phyloP scores from a whole-genome alignment of 2,888 invertebrate genomes.

The Ichneumoninae sp. region DNA sequence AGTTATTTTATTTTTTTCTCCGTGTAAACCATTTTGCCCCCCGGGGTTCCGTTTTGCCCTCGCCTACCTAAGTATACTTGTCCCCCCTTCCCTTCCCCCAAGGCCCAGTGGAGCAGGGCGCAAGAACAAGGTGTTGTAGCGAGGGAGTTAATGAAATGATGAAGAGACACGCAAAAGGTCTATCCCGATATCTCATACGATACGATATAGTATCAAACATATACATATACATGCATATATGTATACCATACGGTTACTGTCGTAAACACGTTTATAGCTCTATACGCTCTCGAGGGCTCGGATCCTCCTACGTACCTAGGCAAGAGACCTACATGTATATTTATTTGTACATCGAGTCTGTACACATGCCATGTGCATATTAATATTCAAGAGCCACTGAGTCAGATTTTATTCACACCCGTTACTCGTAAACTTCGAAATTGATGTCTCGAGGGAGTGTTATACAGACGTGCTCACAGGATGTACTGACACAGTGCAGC shows the following conservation, averaged over 20 bases:
- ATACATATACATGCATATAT: not conserved
- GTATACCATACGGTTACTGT: not conserved
- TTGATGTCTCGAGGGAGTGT: slow-evolving; percentile 66
- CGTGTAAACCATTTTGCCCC: not conserved
- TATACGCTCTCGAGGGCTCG: slow-evolving; percentile 34
- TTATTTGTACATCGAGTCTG: slow-evolving; percentile 47
- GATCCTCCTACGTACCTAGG: slow-evolving; percentile 1
- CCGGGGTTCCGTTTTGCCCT: not conserved
- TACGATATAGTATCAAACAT: slow-evolving; percentile 4
- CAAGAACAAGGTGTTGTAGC: not conserved
- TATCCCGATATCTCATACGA: slow-evolving; percentile 14
- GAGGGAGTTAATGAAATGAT: slow-evolving; percentile 29
- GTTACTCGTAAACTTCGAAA: slow-evolving; percentile 73
- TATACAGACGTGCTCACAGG: slow-evolving; percentile 50
- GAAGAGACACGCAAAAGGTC: slow-evolving; percentile 9
- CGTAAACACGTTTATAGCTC: slow-evolving; percentile 61
- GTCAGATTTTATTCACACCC: slow-evolving; percentile 78
- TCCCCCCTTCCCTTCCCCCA: not conserved
- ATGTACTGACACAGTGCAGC: slow-evolving; percentile 63
- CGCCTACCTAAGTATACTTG: not conserved
- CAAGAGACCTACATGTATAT: slow-evolving; percentile 15
- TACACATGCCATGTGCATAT: slow-evolving; percentile 60
- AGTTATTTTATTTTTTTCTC: not conserved
- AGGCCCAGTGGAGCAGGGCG: no score
- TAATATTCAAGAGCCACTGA: slow-evolving; percentile 78